Percentiles rank a stretch among this genome's conserved stretches.
Conservation (phyloP, 2,113 vertebrate genomes). For the Camarhynchus parvulus region DNA sequence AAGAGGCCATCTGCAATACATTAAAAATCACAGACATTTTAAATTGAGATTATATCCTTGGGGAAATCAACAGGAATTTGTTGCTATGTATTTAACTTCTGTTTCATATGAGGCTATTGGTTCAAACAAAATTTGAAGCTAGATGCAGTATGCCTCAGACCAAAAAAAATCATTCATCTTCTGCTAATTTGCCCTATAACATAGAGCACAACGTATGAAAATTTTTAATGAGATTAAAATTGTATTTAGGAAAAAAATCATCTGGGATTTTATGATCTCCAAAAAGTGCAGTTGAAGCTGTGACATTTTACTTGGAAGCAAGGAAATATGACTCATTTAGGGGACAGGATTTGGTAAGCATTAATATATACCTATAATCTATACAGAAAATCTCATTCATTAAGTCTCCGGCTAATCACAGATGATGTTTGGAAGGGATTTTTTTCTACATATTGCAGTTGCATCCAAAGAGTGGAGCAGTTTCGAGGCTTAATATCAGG, state of each 20-base stretch:
- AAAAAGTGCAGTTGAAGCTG: slow-evolving; percentile 15
- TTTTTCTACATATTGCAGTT: not conserved
- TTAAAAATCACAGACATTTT: slow-evolving; percentile 33
- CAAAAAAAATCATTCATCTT: slow-evolving; percentile 20
- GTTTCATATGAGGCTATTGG: not conserved
- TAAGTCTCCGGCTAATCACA: not conserved
- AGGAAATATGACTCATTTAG: not conserved
- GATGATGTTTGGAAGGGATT: not conserved
- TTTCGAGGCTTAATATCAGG: not conserved
- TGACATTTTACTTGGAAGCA: slow-evolving; percentile 18
- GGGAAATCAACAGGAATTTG: not conserved
- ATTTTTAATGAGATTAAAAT: slow-evolving; percentile 44
- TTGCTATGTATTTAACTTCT: not conserved
- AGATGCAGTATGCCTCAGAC: not conserved
- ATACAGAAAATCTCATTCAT: not conserved
- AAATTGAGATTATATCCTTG: slow-evolving; percentile 20
- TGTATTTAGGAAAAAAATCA: slow-evolving; percentile 27
- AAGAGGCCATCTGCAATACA: slow-evolving; percentile 8
- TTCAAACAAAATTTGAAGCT: slow-evolving; percentile 3
- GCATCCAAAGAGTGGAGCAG: not conserved
- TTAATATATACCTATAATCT: not conserved
- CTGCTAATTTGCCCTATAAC: slow-evolving; percentile 47
- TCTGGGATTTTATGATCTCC: slow-evolving; percentile 21
- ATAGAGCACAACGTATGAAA: slow-evolving; percentile 11
- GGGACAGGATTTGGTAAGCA: not conserved